Evolutionary conservation across 2,113 vertebrate genomes (phyloP), one percentile per base, ranked within the genome.

Genomic region (Hypocryptadius cinnamomeus): DNA sequence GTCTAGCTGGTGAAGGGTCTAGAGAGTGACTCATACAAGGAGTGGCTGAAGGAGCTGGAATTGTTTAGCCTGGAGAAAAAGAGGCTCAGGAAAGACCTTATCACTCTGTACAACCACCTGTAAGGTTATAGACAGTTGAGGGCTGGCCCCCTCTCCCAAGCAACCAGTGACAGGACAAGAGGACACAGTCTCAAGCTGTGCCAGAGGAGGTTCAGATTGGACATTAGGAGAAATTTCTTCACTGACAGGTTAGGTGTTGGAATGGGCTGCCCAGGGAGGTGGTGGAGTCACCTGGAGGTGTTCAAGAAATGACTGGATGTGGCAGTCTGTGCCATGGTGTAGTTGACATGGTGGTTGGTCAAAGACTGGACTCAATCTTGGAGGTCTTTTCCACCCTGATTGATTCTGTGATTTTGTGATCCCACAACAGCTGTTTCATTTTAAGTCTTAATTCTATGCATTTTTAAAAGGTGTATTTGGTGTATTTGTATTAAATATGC

Each of bases 81-180:
- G 24, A 74, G 33, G 13, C 23, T 74, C 33, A 15, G 39, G 18
- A 18, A 28, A 51, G 51, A 24, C 28, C 10, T 50, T 10, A 6
- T 14, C 24, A 10, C 15, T 73, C 13, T 66, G 23, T 21, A 33
- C 27, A 45, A 16, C 2, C 61, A 24, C 53, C 60, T 45, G 15
- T 20, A 25, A n/a, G 8, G 23, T 21, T n/a, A 24, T 0, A 12
- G 33, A 10, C 8, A 24, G 44, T 1, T n/a, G 68, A 44, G 16
- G 28, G 13, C 30, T 0, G 0, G 45, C 23, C 45, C 39, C 20
- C 40, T n/a, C 19, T 74, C 4, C 22, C 45, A 45, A 28, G 24
- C 23, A 45, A 0, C 8, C 39, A n/a, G 60, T 5, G 21, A 51
- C 15, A 30, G 19, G 23, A 25, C 19, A 28, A 45, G 69, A 45